Base-by-base conservation (phyloP, 2,113 vertebrate species). In the Osmerus eperlanus region DNA sequence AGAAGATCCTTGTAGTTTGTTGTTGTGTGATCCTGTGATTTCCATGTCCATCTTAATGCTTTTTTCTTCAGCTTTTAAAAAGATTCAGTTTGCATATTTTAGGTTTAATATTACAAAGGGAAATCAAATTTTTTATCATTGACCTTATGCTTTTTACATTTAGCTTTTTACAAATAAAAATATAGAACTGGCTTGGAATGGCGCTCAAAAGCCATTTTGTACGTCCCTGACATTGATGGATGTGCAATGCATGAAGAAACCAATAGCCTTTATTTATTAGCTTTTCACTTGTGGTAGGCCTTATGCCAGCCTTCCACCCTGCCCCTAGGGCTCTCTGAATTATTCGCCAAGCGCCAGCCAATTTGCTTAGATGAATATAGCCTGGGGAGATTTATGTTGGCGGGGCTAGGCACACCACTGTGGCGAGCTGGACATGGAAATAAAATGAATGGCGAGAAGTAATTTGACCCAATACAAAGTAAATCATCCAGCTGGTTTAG, bases 281-380 rank as follows among this genome's bases (percentile, higher is more conserved):
- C 52, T 28, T 67, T 76, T 76, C n/a, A 67, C 32, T 59, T 32
- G 70, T 62, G 62, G 72, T 66, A 72, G 32, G 64, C 72, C 63
- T 69, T 52, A 36, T 56, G 61, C 60, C 68, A 52, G 55, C 82
- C 7, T 61, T 76, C 68, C 59, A 64, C 21, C 63, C 72, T 55
- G 71, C 70, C 70, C 73, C 68, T 52, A 47, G 73, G 47, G 60
- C 67, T 52, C 47, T 32, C 65, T 80, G 75, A 86, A 74, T 85
- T 71, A 84, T 81, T 69, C 71, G 67, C 70, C 53, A 67, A 77
- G 19, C 74, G 72, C 72, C 55, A 52, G 77, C 81, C 82, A 86
- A 79, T 89, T 83, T 83, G 78, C 84, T 85, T 78, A 78, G 74
- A 78, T 82, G 74, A 87, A 86, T 78, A 67, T 73, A 74, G 28